These are phyloP conservation scores for Heliangelus exortis DNA, from an alignment of 2,797 vertebrate species.

Conservation along the genomic window DNA sequence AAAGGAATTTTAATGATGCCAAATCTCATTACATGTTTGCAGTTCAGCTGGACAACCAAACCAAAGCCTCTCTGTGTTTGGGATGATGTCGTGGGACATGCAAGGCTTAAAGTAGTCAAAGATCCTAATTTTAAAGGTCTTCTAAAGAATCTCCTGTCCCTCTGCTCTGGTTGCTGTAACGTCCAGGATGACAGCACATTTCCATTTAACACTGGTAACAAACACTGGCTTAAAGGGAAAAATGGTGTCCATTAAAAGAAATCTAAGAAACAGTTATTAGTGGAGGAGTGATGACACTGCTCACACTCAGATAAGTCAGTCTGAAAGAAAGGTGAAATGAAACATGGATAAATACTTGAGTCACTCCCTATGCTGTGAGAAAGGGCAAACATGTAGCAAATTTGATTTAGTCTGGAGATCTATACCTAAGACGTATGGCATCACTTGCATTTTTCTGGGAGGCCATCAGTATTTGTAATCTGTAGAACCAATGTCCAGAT, in stretches of 20 bases:
- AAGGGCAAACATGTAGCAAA: background rate
- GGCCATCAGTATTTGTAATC: background rate
- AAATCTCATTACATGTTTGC: background rate
- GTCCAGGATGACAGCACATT: background rate
- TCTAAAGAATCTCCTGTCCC: background rate
- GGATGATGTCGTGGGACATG: background rate
- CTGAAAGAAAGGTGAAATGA: background rate
- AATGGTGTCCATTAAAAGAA: background rate
- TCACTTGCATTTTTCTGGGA: background rate
- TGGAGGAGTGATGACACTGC: background rate
- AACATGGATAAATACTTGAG: background rate
- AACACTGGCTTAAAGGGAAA: background rate
- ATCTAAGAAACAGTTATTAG: background rate
- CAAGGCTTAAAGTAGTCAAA: background rate
- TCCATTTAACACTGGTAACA: background rate
- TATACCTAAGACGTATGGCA: rapidly evolving
- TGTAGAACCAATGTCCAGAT: background rate
- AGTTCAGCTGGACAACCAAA: background rate
- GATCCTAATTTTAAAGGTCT: background rate
- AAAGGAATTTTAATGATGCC: background rate
- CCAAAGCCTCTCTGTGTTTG: background rate
- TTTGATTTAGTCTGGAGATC: background rate
- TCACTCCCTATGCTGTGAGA: background rate
- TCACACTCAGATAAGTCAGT: background rate
- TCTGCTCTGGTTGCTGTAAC: background rate